phyloP scores from a whole-genome alignment of 30 jellyfish, hydroid and myxozoan genomes.

The Catostylus mosaicus region DNA sequence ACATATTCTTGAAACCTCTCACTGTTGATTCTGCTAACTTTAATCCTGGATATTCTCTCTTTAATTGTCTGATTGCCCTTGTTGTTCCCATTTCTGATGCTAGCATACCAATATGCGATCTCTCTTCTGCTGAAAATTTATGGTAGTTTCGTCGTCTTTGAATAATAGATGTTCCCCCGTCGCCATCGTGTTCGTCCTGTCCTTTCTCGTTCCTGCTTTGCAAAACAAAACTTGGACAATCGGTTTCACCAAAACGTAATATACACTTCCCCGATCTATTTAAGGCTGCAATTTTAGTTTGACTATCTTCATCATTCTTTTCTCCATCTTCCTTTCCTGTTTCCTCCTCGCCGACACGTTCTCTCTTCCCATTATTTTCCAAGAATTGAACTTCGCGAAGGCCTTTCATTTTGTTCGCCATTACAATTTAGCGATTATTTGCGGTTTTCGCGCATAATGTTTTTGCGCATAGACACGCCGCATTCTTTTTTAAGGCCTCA shows the following conservation, averaged over 20 bases:
- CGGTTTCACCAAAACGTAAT: not conserved
- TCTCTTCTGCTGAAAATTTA: constrained; percentile 42
- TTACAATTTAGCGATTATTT: constrained; percentile 37
- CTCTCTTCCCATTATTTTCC: not conserved
- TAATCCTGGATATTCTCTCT: constrained; percentile 20
- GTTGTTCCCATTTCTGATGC: constrained; percentile 47
- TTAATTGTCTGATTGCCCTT: constrained; percentile 24
- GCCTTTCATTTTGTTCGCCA: constrained; percentile 33
- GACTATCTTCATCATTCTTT: not conserved
- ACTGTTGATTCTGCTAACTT: constrained; percentile 51
- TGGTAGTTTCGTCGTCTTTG: constrained; percentile 46
- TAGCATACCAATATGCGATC: constrained; percentile 31
- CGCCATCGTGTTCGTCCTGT: not conserved
- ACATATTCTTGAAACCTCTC: constrained; percentile 41
- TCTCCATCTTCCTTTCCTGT: not conserved
- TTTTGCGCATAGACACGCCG: constrained; percentile 12
- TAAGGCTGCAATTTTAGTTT: not conserved
- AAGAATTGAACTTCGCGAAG: constrained; percentile 27
- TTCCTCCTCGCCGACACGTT: not conserved
- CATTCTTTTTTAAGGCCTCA: too few relatives aligned
- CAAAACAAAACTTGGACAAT: constrained; percentile 1
- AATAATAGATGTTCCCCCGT: not conserved
- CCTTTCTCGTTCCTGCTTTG: not conserved
- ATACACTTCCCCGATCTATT: not conserved
- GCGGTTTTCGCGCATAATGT: constrained; percentile 40